phyloP scores from a whole-genome alignment of 2,888 invertebrate species.

The Lutraria lutraria region DNA sequence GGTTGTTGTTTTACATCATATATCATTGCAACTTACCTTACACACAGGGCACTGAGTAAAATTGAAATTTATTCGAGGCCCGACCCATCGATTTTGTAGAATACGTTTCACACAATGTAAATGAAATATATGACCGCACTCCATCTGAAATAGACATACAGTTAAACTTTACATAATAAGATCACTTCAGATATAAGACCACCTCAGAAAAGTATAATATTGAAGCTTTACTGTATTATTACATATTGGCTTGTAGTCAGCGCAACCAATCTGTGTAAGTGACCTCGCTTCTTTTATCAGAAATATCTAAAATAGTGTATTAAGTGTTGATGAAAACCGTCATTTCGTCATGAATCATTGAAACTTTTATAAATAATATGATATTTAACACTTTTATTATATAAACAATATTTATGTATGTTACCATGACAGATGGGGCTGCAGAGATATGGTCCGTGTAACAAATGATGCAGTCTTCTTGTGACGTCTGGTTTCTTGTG shows the following conservation, averaged over 20 bases:
- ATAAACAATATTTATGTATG: background rate
- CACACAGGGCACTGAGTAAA: conserved; percentile 61
- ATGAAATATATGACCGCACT: conserved; percentile 55
- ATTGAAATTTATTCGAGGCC: conserved; percentile 61
- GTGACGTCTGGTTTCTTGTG: conserved; percentile 21
- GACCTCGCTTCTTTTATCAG: no score
- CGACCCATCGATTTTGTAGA: conserved; percentile 61
- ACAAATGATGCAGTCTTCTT: conserved; percentile 62
- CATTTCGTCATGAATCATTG: no score
- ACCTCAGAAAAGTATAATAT: no score
- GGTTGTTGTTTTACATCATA: no score
- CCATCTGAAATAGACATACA: background rate
- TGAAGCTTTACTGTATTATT: no score
- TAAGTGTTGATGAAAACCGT: no score
- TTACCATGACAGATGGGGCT: conserved; percentile 57
- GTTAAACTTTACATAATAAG: no score
- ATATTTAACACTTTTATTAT: background rate
- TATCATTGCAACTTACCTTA: conserved; percentile 39
- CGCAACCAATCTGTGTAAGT: no score
- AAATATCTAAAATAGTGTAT: no score
- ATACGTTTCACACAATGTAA: conserved; percentile 55
- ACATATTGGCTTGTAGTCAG: no score
- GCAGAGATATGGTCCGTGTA: conserved; percentile 55
- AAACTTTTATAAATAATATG: background rate
- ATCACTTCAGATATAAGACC: no score